Evolutionary conservation across 1,140 invertebrate species (phyloP).

Genomic region (Philopotamus ludificatus): DNA sequence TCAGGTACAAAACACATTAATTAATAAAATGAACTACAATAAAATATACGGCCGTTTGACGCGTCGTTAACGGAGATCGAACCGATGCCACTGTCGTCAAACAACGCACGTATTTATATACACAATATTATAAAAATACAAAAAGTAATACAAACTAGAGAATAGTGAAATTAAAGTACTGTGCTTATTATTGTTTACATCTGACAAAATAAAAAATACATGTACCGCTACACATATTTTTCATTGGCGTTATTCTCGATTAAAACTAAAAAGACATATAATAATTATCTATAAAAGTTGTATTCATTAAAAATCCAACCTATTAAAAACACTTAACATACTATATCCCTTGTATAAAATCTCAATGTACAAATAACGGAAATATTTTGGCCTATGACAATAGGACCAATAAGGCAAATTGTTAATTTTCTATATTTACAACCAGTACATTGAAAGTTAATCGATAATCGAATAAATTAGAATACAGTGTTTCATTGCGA

Average conservation of each 20-base stretch:
- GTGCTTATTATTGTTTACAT: neutral
- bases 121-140: neutral
- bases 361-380: constrained; percentile 16
- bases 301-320: neutral
- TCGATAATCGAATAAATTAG: too few relatives aligned
- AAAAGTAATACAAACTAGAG: neutral
- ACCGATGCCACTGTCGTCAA: too few relatives aligned
- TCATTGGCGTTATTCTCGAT: neutral
- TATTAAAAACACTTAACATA: constrained; percentile 17
- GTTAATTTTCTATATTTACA: constrained; percentile 10
- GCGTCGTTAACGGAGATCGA: too few relatives aligned
- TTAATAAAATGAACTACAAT: neutral
- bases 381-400: constrained; percentile 8
- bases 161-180: neutral
- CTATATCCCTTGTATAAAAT: constrained; percentile 31
- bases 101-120: neutral
- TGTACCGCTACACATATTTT: neutral
- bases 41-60: too few relatives aligned
- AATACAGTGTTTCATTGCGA: too few relatives aligned
- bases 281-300: constrained; percentile 1
- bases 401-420: constrained; percentile 17
- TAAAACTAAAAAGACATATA: constrained; percentile 1
- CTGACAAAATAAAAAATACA: neutral
- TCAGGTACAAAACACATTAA: constrained; percentile 4
- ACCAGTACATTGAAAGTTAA: neutral